A percentile compares a stretch with the other conserved stretches of the same genome.
Conservation (phyloP, 2,888 invertebrate species). For the Alloscopus bannaensis region DNA sequence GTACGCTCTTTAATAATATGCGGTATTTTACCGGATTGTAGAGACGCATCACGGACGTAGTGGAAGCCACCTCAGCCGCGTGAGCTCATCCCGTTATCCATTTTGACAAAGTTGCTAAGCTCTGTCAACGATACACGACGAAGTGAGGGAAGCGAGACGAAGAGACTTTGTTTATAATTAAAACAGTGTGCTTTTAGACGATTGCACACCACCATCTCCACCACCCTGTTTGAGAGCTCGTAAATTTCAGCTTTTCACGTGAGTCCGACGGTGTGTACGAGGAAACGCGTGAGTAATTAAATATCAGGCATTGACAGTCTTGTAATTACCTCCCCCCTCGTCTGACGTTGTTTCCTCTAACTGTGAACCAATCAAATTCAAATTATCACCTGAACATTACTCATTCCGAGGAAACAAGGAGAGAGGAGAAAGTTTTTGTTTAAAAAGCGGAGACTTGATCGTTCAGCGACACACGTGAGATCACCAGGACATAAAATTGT, state of each 20-base stretch:
- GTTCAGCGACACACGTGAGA: neutral
- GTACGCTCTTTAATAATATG: slow-evolving; percentile 16
- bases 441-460: neutral
- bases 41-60: no score
- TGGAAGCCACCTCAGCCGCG: no score
- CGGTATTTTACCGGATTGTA: slow-evolving; percentile 1
- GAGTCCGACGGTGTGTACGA: neutral
- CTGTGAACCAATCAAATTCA: slow-evolving; percentile 53
- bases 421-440: neutral
- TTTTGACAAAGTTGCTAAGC: no score
- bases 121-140: neutral
- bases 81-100: no score
- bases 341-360: slow-evolving; percentile 12
- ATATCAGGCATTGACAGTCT: slow-evolving; percentile 56
- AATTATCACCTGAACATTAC: slow-evolving; percentile 53
- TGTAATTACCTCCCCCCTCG: slow-evolving; percentile 29
- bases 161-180: slow-evolving; percentile 22
- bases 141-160: neutral
- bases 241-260: no score
- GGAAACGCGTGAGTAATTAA: slow-evolving; percentile 52
- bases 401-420: slow-evolving; percentile 16
- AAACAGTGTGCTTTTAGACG: slow-evolving; percentile 13
- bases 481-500: neutral
- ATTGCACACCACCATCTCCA: neutral
- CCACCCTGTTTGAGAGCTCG: no score